Conservation (phyloP, 2,113 vertebrate genomes). For the Euleptes europaea region DNA sequence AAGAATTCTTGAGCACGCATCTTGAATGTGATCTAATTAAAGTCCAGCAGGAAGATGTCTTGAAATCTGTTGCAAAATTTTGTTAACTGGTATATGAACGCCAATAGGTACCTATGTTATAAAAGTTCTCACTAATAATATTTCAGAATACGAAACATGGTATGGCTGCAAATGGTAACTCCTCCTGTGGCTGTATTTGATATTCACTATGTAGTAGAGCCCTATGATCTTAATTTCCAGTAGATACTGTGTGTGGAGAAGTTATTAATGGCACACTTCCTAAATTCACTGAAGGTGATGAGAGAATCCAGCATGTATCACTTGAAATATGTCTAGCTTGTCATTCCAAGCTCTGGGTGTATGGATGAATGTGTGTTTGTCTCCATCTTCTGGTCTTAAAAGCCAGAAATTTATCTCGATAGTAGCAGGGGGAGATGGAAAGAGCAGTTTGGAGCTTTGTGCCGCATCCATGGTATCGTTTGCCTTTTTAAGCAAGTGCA, state of each 20-base stretch:
- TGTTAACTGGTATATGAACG: neutral
- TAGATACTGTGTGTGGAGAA: neutral
- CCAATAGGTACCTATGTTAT: neutral
- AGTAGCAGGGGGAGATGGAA: no score
- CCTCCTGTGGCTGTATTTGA: neutral
- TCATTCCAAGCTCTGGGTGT: neutral
- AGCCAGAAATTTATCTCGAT: neutral
- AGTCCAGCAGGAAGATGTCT: neutral
- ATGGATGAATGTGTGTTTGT: neutral
- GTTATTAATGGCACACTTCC: neutral
- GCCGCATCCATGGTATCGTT: neutral
- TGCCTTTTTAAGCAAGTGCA: neutral
- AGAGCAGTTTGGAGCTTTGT: neutral
- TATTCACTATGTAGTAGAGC: neutral
- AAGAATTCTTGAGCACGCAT: slow-evolving; percentile 7
- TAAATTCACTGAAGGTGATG: neutral
- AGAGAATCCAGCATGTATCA: neutral
- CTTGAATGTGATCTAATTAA: neutral
- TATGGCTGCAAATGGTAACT: no score
- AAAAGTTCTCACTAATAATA: neutral
- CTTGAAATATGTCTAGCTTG: neutral
- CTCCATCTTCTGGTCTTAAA: neutral
- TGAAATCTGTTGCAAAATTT: neutral
- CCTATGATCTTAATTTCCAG: neutral
- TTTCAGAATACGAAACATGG: neutral